Conservation (phyloP, 2,888 invertebrate genomes). For the Acleris literana region DNA sequence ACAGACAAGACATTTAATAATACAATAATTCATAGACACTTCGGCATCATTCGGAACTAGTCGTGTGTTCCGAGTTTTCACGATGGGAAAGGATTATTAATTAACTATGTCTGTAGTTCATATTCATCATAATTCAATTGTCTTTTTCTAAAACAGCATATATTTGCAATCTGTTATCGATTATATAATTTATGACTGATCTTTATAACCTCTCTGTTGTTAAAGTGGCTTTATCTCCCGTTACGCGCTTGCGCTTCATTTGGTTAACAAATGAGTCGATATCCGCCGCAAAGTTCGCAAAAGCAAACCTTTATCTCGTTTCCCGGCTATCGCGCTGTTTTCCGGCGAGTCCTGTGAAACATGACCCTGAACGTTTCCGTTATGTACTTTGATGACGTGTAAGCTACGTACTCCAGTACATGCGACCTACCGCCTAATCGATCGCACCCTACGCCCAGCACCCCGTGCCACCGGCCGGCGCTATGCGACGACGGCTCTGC, state of each 20-base stretch:
- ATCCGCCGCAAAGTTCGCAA: neutral
- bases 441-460: conserved; percentile 27
- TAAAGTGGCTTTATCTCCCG: no score
- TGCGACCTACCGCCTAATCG: conserved; percentile 13
- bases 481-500: conserved; percentile 3
- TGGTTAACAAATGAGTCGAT: neutral
- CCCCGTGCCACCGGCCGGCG: conserved; percentile 8
- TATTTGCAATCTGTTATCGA: no score
- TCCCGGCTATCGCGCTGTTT: conserved; percentile 8
- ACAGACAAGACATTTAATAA: no score
- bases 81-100: no score
- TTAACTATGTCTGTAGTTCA: no score
- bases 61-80: no score
- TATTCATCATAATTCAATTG: no score
- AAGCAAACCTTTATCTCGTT: conserved; percentile 4
- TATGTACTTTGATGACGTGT: conserved; percentile 1
- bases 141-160: no score
- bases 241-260: neutral
- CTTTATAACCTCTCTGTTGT: no score
- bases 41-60: no score
- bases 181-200: no score
- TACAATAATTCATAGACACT: no score
- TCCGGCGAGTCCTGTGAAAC: conserved; percentile 21
- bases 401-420: neutral
- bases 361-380: conserved; percentile 24